Evolutionary conservation across 2,113 vertebrate genomes (phyloP).

Genomic region (Phrynosoma blainvillii): DNA sequence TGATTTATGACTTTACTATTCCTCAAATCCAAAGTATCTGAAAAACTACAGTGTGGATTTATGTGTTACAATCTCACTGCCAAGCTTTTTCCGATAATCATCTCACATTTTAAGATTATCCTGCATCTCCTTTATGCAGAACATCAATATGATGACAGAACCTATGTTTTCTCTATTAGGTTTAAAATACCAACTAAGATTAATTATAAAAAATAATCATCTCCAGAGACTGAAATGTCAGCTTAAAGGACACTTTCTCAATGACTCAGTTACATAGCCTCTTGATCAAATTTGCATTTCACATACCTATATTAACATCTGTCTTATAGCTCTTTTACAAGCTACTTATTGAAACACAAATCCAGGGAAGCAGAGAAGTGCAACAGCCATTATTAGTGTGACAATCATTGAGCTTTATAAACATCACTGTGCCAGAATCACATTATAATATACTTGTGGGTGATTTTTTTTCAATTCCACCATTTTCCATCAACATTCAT

Average conservation of each 20-base stretch:
- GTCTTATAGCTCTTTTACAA: not conserved
- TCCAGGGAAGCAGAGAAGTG: not conserved
- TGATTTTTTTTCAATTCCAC: constrained; percentile 3
- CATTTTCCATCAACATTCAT: not conserved
- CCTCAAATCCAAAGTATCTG: constrained; percentile 8
- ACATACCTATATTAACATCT: not conserved
- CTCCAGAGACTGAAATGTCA: constrained; percentile 15
- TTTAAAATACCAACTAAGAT: constrained; percentile 22
- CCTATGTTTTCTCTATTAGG: constrained; percentile 17
- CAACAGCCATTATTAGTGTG: constrained; percentile 6
- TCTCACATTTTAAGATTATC: constrained; percentile 36
- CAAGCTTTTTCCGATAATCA: constrained; percentile 26
- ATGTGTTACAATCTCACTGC: constrained; percentile 9
- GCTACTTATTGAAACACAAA: not conserved
- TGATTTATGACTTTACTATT: not conserved
- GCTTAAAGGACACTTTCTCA: not conserved
- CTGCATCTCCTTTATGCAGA: constrained; percentile 17
- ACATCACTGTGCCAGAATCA: not conserved
- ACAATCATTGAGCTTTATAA: not conserved
- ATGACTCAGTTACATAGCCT: not conserved
- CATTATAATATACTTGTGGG: constrained; percentile 1
- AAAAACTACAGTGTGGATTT: constrained; percentile 32
- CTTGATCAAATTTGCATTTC: constrained; percentile 7
- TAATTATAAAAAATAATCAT: constrained; percentile 27
- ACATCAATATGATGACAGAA: not conserved